Evolutionary conservation across 1,140 invertebrate genomes (phyloP).

Genomic region (Penaeus japonicus): DNA sequence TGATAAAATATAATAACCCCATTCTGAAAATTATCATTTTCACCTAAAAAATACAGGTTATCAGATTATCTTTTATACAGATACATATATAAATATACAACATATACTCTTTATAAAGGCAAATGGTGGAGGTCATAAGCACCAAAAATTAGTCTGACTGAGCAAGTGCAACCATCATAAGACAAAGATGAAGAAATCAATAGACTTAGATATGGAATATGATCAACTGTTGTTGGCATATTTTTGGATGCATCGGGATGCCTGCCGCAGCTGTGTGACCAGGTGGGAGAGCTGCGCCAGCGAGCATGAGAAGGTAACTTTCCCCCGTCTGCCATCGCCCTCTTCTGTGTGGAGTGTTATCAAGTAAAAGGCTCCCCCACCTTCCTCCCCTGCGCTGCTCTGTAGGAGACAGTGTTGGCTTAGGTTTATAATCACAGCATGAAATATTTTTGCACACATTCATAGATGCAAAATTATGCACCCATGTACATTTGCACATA

Average conservation of each 20-base stretch:
- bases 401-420: conserved; percentile 16
- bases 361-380: conserved; percentile 37
- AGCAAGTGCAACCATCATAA: conserved; percentile 9
- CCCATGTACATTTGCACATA: no score
- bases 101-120: background rate
- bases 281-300: conserved; percentile 36
- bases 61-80: no score
- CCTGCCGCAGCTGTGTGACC: conserved; percentile 35
- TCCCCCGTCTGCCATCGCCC: conserved; percentile 2
- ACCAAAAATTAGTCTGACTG: conserved; percentile 25
- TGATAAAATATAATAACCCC: no score
- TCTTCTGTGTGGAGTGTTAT: conserved; percentile 47
- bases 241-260: conserved; percentile 37
- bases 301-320: conserved; percentile 37
- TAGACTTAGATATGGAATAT: background rate
- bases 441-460: background rate
- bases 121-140: background rate
- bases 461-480: no score
- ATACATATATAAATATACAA: background rate
- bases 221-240: conserved; percentile 44
- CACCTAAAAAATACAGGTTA: no score
- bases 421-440: no score
- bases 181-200: background rate
- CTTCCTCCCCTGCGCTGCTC: conserved; percentile 40
- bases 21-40: no score